Evolutionary conservation across 2,888 invertebrate species (phyloP), one percentile per base, ranked within the genome.

Genomic region (Nebria salina): DNA sequence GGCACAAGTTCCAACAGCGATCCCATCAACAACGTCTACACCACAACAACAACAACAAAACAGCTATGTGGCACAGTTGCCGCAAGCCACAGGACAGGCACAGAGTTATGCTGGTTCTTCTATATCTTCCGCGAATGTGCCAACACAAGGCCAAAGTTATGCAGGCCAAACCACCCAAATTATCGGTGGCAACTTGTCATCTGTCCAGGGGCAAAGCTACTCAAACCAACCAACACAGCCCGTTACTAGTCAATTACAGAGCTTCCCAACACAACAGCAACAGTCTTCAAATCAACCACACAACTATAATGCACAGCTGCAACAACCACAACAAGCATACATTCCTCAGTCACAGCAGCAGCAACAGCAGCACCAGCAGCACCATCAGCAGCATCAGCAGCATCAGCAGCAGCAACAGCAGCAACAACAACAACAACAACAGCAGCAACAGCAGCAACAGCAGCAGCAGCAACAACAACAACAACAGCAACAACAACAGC

Each of bases 261-360:
- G 76, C 73, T 81, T 76, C 76, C 82, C 70, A 7, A 74, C 74
- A 54, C 83, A 83, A 70, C 75, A 72, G 82, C 84, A 83, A 75
- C 83, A 82, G 72, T 82, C 83, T 26, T 77, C 82, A 72, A 64
- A 68, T 65, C 84, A 81, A 70, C 82, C 81, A 11, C 72, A 54
- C 41, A 26, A 54, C 20, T 72, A 66, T 3, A 42, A 42, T n/a
- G 70, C 65, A 34, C 76, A 70, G 78, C 82, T 82, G 65, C 81
- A 82, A 41, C 83, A 83, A 34, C 68, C 72, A 41, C 41, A 75
- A 9, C 81, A 81, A 74, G 80, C 72, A 1, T 81, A 81, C 73
- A 76, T 83, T 74, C 82, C 83, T n/a, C 83, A 83, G 74, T 82
- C 83, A 65, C 84, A 83, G 20, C 81, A 77, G 64, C n/a, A n/a